Conservation (phyloP, 2,797 vertebrate genomes). For the Rhinogobio ventralis region DNA sequence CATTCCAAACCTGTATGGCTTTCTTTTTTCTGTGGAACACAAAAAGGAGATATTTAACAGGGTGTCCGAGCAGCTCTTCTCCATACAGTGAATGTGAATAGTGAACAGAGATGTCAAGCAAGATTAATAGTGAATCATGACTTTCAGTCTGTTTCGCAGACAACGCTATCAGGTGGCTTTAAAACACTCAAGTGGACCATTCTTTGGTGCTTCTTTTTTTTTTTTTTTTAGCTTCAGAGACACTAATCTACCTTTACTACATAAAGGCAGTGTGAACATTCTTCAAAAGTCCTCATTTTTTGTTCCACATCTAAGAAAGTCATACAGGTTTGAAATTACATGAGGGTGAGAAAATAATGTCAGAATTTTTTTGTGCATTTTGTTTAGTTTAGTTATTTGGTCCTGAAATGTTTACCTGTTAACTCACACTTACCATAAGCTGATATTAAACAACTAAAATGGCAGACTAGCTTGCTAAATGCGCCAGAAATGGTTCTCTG, state of each 20-base stretch:
- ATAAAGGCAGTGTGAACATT: not conserved
- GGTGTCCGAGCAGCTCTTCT: not conserved
- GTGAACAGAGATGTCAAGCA: no score
- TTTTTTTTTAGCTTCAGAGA: not conserved
- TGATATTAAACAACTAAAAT: not conserved
- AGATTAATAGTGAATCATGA: no score
- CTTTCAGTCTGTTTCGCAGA: not conserved
- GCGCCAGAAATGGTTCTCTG: not conserved
- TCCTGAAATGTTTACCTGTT: not conserved
- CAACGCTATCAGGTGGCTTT: not conserved
- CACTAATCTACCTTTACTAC: not conserved
- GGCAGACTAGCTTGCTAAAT: not conserved
- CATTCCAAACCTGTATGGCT: not conserved
- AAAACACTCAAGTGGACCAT: not conserved
- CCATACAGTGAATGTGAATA: not conserved
- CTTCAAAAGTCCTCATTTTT: not conserved
- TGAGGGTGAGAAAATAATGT: no score
- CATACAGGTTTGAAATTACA: no score
- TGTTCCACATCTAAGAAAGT: not conserved
- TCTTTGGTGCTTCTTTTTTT: not conserved
- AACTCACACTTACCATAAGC: not conserved
- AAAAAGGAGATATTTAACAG: not conserved
- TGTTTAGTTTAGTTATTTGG: not conserved
- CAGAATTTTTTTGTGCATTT: no score
- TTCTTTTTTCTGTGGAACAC: not conserved